phyloP scores from a whole-genome alignment of 2,113 vertebrate genomes.

The Thymallus thymallus region DNA sequence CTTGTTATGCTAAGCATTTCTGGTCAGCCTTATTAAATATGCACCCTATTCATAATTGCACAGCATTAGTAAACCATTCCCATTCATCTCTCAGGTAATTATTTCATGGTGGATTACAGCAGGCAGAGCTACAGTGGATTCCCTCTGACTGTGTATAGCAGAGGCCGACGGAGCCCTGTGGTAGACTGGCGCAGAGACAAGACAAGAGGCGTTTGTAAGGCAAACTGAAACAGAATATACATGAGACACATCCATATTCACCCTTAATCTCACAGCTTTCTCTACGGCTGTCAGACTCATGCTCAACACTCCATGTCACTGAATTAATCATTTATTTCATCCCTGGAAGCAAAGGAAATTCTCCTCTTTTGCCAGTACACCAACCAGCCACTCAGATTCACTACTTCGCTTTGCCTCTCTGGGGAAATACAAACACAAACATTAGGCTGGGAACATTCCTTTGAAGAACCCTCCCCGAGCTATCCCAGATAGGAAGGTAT shows the following conservation, averaged over 20 bases:
- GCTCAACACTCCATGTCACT: conserved; percentile 51
- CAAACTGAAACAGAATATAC: conserved; percentile 45
- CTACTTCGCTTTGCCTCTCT: conserved; percentile 22
- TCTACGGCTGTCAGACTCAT: conserved; percentile 54
- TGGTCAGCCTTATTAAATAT: conserved; percentile 7
- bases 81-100: background rate
- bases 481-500: conserved; percentile 29
- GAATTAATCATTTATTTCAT: conserved; percentile 68
- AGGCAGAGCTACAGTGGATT: background rate
- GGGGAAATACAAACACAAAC: conserved; percentile 35
- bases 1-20: background rate
- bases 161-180: background rate
- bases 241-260: conserved; percentile 52
- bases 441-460: conserved; percentile 12
- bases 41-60: background rate
- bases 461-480: conserved; percentile 23
- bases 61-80: conserved; percentile 10
- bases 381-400: conserved; percentile 16
- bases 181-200: conserved; percentile 25
- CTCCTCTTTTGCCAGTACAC: conserved; percentile 10
- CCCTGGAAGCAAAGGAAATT: conserved; percentile 40
- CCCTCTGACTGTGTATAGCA: conserved; percentile 6
- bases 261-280: conserved; percentile 56
- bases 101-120: background rate
- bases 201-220: conserved; percentile 12